Evolutionary conservation across 2,113 vertebrate species (phyloP).

Genomic region (Corythornis cristatus): DNA sequence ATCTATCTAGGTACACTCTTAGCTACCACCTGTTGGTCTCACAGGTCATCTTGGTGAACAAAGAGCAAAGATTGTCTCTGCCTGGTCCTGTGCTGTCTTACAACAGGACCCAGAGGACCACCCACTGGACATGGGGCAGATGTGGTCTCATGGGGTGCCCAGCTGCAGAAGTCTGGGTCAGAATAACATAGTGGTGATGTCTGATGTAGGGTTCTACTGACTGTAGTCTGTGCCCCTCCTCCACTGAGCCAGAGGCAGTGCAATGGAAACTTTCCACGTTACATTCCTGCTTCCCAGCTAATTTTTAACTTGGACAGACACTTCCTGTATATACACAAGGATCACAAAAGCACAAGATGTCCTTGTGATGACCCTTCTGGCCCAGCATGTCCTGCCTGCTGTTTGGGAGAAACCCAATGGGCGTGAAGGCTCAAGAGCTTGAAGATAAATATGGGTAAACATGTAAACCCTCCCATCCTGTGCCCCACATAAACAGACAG

Average conservation of each 20-base stretch:
- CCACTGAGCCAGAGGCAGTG: background rate
- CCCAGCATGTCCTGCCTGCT: background rate
- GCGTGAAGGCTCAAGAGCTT: accelerated
- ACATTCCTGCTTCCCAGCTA: background rate
- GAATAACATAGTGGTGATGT: accelerated
- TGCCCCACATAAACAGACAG: background rate
- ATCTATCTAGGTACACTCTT: background rate
- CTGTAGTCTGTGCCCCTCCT: background rate
- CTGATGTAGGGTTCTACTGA: background rate
- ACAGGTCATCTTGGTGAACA: background rate
- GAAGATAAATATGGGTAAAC: background rate
- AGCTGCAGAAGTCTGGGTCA: background rate
- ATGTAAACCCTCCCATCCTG: background rate
- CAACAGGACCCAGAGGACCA: accelerated
- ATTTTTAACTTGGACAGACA: background rate
- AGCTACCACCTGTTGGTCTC: background rate
- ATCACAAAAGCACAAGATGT: background rate
- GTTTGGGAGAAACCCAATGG: background rate
- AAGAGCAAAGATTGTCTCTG: background rate
- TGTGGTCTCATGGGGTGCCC: background rate
- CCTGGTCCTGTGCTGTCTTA: background rate
- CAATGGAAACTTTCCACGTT: background rate
- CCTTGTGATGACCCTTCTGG: background rate
- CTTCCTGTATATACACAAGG: background rate
- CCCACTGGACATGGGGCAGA: accelerated